Evolutionary conservation across 1,140 invertebrate genomes (phyloP).

Genomic region (Bombus sylvicola): DNA sequence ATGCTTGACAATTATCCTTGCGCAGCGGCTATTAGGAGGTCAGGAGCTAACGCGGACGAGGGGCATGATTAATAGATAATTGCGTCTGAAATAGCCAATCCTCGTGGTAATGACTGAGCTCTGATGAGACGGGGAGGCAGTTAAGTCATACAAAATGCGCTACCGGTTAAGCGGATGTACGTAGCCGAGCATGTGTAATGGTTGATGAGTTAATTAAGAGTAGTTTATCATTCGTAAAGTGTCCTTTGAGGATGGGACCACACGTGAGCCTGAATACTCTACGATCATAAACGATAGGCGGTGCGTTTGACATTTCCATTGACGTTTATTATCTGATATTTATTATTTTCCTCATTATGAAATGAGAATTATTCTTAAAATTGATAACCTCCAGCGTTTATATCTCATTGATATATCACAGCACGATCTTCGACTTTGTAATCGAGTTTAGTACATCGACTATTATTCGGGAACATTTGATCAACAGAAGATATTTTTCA

Average conservation of each 20-base stretch:
- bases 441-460: neutral
- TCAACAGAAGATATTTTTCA: neutral
- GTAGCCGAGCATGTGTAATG: neutral
- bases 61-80: conserved; percentile 21
- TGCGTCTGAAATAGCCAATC: conserved; percentile 10
- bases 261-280: neutral
- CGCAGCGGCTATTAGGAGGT: neutral
- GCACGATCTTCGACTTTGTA: neutral
- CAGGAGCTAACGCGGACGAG: conserved; percentile 4
- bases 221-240: conserved; percentile 12
- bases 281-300: neutral
- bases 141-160: conserved; percentile 11
- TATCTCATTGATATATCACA: neutral
- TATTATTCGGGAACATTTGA: neutral
- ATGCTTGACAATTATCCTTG: conserved; percentile 11
- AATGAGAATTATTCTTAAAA: neutral
- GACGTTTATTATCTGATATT: neutral
- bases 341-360: neutral
- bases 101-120: conserved; percentile 6
- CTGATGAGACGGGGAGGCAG: conserved; percentile 7
- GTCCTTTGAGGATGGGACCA: neutral
- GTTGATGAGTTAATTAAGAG: conserved; percentile 21
- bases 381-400: neutral
- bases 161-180: conserved; percentile 18
- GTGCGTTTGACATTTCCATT: neutral